phyloP scores from a whole-genome alignment of 2,888 invertebrate genomes.

The Pemphredon lugubris region DNA sequence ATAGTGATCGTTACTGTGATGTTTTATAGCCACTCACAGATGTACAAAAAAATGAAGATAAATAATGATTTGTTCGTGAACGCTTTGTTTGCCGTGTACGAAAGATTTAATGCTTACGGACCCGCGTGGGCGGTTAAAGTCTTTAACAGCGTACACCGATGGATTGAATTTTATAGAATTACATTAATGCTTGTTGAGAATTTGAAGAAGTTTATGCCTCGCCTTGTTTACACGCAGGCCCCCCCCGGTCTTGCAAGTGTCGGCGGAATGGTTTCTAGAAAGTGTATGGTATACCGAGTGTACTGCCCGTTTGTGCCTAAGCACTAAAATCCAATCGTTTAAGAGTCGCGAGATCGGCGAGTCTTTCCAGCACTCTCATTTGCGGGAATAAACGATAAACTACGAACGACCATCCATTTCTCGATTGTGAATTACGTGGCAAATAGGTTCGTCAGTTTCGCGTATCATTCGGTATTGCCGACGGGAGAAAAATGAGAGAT shows the following conservation, averaged over 20 bases:
- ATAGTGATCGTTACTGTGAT: slow-evolving; percentile 33
- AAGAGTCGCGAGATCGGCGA: too few species aligned
- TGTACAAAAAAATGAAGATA: slow-evolving; percentile 8
- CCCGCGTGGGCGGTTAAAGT: too few species aligned
- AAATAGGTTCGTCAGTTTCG: too few species aligned
- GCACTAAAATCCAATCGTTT: slow-evolving; percentile 10
- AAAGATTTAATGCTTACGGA: too few species aligned
- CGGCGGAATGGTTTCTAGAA: not conserved
- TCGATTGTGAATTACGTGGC: too few species aligned
- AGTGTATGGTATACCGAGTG: slow-evolving; percentile 17
- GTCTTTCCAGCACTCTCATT: too few species aligned
- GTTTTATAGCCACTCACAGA: slow-evolving; percentile 26
- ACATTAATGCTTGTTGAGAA: slow-evolving; percentile 22
- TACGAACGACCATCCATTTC: too few species aligned
- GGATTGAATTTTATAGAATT: slow-evolving; percentile 26
- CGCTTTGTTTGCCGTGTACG: too few species aligned
- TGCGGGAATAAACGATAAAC: too few species aligned
- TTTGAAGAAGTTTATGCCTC: slow-evolving; percentile 36
- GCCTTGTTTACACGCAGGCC: slow-evolving; percentile 13
- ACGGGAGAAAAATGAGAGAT: too few species aligned
- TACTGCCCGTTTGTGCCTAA: slow-evolving; percentile 44
- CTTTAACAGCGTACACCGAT: slow-evolving; percentile 18
- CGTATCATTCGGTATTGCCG: too few species aligned
- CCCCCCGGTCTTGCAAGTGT: not conserved
- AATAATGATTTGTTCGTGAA: not conserved